These are phyloP conservation scores for Opisthocomus hoazin DNA, from an alignment of 2,113 vertebrate species.

Conservation along the genomic window DNA sequence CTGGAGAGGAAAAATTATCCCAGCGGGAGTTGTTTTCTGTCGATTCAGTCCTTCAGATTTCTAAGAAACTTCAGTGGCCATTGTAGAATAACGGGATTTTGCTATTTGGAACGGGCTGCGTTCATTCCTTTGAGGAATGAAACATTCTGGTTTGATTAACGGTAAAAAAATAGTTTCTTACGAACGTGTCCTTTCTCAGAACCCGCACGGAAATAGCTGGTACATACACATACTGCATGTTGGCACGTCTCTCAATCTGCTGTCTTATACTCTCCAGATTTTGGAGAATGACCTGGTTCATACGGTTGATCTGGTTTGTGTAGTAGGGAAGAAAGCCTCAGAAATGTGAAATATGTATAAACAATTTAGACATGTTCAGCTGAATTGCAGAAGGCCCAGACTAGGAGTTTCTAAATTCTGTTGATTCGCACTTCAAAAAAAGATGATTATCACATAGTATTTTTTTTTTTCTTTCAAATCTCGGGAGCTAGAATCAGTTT, in stretches of 20 bases:
- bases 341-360: constrained; percentile 38
- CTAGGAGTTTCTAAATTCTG: background rate
- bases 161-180: background rate
- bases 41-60: background rate
- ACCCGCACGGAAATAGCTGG: background rate
- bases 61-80: background rate
- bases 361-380: background rate
- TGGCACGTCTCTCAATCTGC: background rate
- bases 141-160: constrained; percentile 41
- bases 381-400: background rate
- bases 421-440: background rate
- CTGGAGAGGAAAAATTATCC: background rate
- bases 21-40: background rate
- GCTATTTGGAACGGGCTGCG: accelerated
- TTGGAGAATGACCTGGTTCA: background rate
- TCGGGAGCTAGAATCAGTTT: background rate
- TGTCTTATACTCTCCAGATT: background rate
- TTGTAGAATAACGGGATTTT: background rate
- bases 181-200: background rate
- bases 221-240: background rate
- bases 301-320: background rate
- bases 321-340: constrained; percentile 23
- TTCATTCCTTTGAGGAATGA: background rate
- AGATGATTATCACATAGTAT: accelerated
- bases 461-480: background rate